A percentile compares a stretch with the other conserved stretches of the same genome.
Evolutionary conservation across 2,888 invertebrate species (phyloP).

Genomic region (Tenthredo notha): DNA sequence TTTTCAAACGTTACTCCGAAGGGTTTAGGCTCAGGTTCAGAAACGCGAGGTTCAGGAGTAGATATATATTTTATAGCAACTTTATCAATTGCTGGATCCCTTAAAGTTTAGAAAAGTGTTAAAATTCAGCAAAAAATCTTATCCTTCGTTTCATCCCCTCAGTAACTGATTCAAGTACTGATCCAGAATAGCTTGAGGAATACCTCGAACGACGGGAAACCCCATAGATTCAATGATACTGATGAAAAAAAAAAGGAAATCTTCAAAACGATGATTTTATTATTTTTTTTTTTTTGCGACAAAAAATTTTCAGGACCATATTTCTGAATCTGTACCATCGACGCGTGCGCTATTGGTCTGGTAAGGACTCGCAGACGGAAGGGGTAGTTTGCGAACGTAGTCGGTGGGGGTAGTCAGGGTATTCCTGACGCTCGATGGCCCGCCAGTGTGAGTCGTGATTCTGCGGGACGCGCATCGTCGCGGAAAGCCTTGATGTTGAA

Average conservation of each 20-base stretch:
- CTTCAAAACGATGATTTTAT: too few species aligned
- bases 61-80: not conserved
- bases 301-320: not conserved
- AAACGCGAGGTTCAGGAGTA: not conserved
- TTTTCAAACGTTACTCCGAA: conserved; percentile 21
- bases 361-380: conserved; percentile 33
- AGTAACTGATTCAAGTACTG: too few species aligned
- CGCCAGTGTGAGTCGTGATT: conserved; percentile 77
- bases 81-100: conserved; percentile 11
- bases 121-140: not conserved
- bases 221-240: too few species aligned
- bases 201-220: too few species aligned
- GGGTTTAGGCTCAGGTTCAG: not conserved
- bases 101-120: not conserved
- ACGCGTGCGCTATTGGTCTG: conserved; percentile 43
- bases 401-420: conserved; percentile 69
- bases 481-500: conserved; percentile 52
- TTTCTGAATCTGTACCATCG: conserved; percentile 37
- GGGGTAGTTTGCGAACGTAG: conserved; percentile 56
- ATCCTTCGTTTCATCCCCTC: too few species aligned
- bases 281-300: too few species aligned
- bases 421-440: conserved; percentile 75
- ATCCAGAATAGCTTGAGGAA: too few species aligned
- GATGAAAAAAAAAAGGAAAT: too few species aligned
- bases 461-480: conserved; percentile 74